Evolutionary conservation across 2,888 invertebrate species (phyloP).

Genomic region (Aporophyla nigra): DNA sequence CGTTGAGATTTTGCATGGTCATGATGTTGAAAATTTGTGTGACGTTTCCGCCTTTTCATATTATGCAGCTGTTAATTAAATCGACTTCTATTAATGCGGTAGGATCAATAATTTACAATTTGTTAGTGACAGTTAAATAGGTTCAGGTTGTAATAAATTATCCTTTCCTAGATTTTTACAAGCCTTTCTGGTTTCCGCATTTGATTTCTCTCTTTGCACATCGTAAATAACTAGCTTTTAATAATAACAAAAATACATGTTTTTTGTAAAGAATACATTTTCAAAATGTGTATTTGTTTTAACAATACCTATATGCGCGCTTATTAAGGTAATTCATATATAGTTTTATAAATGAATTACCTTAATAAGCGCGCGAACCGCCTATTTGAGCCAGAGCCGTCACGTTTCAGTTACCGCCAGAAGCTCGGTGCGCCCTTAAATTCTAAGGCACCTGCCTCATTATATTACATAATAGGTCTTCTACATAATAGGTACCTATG

Average conservation of each 20-base stretch:
- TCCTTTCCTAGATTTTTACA: not conserved
- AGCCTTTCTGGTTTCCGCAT: not conserved
- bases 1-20: slow-evolving; percentile 18
- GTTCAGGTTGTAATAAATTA: slow-evolving; percentile 12
- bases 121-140: not conserved
- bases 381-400: no score
- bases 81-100: not conserved
- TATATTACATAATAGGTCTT: slow-evolving; percentile 7
- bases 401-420: no score
- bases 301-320: no score
- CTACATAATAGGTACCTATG: no score
- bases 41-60: not conserved
- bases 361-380: no score
- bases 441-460: slow-evolving; percentile 1
- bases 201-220: not conserved
- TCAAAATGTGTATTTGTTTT: no score
- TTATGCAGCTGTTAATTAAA: slow-evolving; percentile 18
- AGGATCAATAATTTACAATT: not conserved
- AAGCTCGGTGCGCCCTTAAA: no score
- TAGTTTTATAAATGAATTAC: no score
- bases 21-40: slow-evolving; percentile 16
- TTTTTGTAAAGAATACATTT: no score
- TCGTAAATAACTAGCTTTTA: no score
- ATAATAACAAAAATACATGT: no score
- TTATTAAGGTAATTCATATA: no score